Conservation (phyloP, 2,113 vertebrate species). For the Varanus komodoensis region DNA sequence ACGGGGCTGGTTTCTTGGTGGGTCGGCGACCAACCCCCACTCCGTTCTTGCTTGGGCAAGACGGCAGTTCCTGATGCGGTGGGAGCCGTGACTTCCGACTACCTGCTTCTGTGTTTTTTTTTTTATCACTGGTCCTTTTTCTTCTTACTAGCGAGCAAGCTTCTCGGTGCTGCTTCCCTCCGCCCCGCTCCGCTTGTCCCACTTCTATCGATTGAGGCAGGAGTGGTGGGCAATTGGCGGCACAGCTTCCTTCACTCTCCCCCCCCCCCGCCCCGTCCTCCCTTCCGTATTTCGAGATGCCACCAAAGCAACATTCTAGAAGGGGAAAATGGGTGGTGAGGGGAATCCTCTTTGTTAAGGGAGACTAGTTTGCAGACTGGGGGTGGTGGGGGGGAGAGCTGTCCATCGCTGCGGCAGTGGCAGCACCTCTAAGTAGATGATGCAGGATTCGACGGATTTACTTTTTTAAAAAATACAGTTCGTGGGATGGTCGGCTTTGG, state of each 20-base stretch:
- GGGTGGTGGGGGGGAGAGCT: background rate
- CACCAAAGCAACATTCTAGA: background rate
- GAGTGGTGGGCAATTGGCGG: background rate
- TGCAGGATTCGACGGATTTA: background rate
- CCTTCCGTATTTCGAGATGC: background rate
- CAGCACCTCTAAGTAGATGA: background rate
- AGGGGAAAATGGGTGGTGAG: too few species aligned
- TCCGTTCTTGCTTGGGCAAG: background rate
- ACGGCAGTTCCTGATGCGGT: background rate
- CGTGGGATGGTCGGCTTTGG: background rate
- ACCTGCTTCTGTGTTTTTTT: slow-evolving; percentile 11
- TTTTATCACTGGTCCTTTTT: background rate
- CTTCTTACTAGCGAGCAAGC: background rate
- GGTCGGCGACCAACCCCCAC: background rate
- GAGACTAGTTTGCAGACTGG: background rate
- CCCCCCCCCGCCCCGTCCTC: background rate
- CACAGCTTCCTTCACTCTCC: too few species aligned
- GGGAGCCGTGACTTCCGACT: background rate
- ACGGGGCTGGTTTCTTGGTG: background rate
- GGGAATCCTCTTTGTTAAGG: background rate
- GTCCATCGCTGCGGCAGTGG: background rate
- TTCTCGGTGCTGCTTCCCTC: background rate
- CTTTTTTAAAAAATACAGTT: background rate
- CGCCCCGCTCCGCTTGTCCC: background rate
- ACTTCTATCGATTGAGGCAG: background rate